Conservation (phyloP, 2,888 invertebrate species). For the Hedya salicella region DNA sequence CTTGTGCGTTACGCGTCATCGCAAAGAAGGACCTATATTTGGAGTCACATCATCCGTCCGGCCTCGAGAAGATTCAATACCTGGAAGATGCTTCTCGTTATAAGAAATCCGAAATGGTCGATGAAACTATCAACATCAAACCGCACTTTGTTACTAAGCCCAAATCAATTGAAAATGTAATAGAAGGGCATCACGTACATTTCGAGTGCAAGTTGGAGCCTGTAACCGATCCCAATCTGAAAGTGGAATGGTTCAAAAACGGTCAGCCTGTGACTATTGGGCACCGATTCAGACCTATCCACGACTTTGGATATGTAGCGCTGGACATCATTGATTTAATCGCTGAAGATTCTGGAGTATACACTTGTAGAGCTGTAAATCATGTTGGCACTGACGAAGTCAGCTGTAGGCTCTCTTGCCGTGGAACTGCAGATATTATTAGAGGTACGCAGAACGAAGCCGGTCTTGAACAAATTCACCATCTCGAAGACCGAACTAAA, state of each 20-base stretch:
- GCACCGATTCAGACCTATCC: constrained; percentile 97
- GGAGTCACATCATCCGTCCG: constrained; percentile 96
- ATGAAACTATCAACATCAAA: constrained; percentile 92
- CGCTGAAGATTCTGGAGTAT: constrained; percentile 97
- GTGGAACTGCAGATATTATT: constrained; percentile 91
- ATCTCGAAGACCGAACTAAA: constrained; percentile 93
- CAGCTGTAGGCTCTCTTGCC: constrained; percentile 89
- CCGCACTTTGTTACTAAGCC: constrained; percentile 95
- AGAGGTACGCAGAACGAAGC: constrained; percentile 94
- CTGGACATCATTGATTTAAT: constrained; percentile 98
- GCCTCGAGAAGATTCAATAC: constrained; percentile 96
- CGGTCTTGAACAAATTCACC: constrained; percentile 95
- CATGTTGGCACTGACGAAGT: constrained; percentile 95
- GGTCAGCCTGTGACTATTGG: constrained; percentile 97
- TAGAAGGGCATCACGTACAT: constrained; percentile 96
- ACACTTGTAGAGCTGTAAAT: constrained; percentile 97
- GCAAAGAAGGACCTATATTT: constrained; percentile 94
- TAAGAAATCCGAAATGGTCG: constrained; percentile 91
- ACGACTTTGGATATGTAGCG: constrained; percentile 99
- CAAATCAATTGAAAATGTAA: constrained; percentile 92
- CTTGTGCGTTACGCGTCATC: constrained; percentile 94
- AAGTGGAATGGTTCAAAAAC: constrained; percentile 98
- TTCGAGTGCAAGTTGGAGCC: constrained; percentile 99
- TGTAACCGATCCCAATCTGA: constrained; percentile 97
- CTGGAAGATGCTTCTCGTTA: constrained; percentile 94